Percentiles rank a stretch among this genome's conserved stretches.
Conservation (phyloP, 2,113 vertebrate species). For the Glaucomys volans region DNA sequence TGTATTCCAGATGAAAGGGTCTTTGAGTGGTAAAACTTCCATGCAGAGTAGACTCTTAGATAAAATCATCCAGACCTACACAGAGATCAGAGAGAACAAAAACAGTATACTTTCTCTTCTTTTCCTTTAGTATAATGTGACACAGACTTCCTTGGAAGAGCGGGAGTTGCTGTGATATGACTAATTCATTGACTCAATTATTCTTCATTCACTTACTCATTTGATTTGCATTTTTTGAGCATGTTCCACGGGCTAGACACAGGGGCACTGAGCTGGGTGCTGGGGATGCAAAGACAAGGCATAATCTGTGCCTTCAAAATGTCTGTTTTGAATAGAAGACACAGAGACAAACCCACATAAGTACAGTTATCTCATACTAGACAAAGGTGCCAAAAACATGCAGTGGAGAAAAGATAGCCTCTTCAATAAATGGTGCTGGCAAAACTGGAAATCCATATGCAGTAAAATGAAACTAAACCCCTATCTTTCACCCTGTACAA, state of each 20-base stretch:
- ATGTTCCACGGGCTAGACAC: background rate
- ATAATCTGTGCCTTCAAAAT: background rate
- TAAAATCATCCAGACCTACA: background rate
- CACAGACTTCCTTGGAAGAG: background rate
- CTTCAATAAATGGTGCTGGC: no score
- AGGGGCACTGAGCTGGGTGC: background rate
- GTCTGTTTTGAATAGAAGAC: no score
- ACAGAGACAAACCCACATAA: no score
- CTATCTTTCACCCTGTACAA: no score
- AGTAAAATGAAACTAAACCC: no score
- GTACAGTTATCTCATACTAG: no score
- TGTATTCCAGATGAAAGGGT: constrained; percentile 30
- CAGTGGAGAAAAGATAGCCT: no score
- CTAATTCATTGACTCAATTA: constrained; percentile 51
- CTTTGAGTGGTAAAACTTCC: background rate
- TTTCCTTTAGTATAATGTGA: background rate
- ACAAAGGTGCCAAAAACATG: no score
- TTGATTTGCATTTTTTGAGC: constrained; percentile 1
- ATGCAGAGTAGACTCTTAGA: constrained; percentile 48
- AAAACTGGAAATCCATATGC: no score
- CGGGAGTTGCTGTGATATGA: background rate
- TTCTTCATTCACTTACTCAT: background rate
- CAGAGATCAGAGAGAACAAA: background rate
- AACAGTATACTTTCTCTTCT: background rate
- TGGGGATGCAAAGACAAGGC: background rate